Evolutionary conservation across 2,113 vertebrate species (phyloP), one percentile per base, ranked within the genome.

Genomic region (Lethenteron reissneri): DNA sequence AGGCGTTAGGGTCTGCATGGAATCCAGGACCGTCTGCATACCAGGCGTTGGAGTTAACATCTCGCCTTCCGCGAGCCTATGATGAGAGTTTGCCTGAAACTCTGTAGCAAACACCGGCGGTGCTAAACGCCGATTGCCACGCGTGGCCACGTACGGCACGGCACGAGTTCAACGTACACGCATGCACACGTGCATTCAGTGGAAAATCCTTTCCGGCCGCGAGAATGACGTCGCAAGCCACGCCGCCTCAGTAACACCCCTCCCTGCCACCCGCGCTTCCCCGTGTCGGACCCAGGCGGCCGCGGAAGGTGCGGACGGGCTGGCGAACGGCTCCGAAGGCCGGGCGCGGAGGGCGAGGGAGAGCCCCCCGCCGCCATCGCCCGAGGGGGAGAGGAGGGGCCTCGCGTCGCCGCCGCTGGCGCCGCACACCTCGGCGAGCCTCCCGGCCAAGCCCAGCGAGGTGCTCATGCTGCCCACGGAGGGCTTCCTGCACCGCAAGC

Each of bases 401-500:
- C 59, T 41, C 41, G 41, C 41, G 41, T 41, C 41, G 5, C 41
- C 41, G 41, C 41, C 64, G 15, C 64, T 68, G 11, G 64, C 64
- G n/a, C 15, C n/a, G 64, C 64, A 68, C 15, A n/a, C 56, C 58
- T 58, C 76, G 0, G 76, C 83, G 1, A 81, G 74, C 0, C 73
- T 85, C 56, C 91, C 89, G 0, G 70, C 74, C 10, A 85, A 72
- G 13, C 73, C 76, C 73, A 76, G 58, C 76, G 76, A 8, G 74
- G 41, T 41, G 41, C 74, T 70, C 78, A 77, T 77, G 76, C 79
- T 0, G 64, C 85, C 74, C 83, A 92, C 85, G 79, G 85, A 95
- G 79, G 91, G 92, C 73, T 82, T 77, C 77, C 79, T 99, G 17
- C 79, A 83, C 14, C 87, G 94, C 76, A 99, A 99, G 74, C 91